Evolutionary conservation across 2,888 invertebrate species (phyloP).

Genomic region (Ischnura elegans): DNA sequence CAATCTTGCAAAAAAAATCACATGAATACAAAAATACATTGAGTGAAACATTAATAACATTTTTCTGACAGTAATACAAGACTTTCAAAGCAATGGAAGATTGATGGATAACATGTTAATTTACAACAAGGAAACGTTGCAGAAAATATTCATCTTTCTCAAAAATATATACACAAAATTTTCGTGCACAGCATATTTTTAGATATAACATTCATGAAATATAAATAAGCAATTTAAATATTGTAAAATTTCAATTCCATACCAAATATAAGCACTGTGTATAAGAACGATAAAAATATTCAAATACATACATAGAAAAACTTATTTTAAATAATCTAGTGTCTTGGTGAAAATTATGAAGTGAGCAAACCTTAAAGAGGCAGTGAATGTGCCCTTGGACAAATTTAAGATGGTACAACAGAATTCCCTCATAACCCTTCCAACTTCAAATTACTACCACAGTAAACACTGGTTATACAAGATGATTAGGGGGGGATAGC

Average conservation of each 20-base stretch:
- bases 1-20: not conserved
- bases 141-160: conserved; percentile 18
- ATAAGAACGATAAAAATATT: not conserved
- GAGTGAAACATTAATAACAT: not conserved
- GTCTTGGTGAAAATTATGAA: not conserved
- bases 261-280: not conserved
- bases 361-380: not conserved
- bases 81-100: not conserved
- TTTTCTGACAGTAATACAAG: not conserved
- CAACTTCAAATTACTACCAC: too few species aligned
- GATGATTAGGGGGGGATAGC: too few species aligned
- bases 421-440: too few species aligned
- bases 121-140: not conserved
- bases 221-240: not conserved
- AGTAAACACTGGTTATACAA: too few species aligned
- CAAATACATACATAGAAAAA: not conserved
- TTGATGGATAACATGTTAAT: conserved; percentile 4
- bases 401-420: not conserved
- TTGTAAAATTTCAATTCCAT: not conserved
- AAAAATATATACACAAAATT: conserved; percentile 26
- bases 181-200: conserved; percentile 2
- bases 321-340: not conserved
- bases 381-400: not conserved
- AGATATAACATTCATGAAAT: not conserved
- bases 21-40: conserved; percentile 29